These are phyloP conservation scores for Plebejus argus DNA, from an alignment of 2,888 invertebrate species.

Conservation along the genomic window DNA sequence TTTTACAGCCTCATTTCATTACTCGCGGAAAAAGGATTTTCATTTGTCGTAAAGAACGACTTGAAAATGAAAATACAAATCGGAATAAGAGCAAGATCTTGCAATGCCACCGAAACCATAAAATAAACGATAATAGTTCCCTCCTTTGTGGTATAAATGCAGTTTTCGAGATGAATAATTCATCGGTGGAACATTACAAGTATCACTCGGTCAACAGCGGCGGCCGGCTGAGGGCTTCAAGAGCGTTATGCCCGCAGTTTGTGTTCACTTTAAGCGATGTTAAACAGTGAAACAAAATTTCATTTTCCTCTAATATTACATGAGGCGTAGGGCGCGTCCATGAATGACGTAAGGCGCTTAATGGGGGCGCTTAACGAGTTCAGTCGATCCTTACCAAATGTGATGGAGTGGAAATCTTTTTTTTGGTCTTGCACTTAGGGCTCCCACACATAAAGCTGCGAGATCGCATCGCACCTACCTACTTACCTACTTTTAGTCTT, in stretches of 20 bases:
- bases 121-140: conserved; percentile 32
- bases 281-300: conserved; percentile 16
- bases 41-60: background rate
- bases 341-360: background rate
- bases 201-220: conserved; percentile 58
- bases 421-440: no score
- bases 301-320: background rate
- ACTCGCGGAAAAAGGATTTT: background rate
- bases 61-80: conserved; percentile 7
- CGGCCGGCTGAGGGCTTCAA: conserved; percentile 52
- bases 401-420: no score
- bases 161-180: conserved; percentile 54
- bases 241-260: conserved; percentile 43
- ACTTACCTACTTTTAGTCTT: no score
- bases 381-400: no score
- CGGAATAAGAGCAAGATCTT: conserved; percentile 24
- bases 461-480: no score
- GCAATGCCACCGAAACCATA: conserved; percentile 41
- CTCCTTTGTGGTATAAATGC: conserved; percentile 40
- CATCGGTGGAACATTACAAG: conserved; percentile 58
- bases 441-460: no score
- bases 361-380: no score
- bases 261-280: conserved; percentile 38
- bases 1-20: background rate
- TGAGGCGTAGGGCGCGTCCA: background rate